Evolutionary conservation across 2,888 invertebrate genomes (phyloP).

Genomic region (Girardia tigrina): DNA sequence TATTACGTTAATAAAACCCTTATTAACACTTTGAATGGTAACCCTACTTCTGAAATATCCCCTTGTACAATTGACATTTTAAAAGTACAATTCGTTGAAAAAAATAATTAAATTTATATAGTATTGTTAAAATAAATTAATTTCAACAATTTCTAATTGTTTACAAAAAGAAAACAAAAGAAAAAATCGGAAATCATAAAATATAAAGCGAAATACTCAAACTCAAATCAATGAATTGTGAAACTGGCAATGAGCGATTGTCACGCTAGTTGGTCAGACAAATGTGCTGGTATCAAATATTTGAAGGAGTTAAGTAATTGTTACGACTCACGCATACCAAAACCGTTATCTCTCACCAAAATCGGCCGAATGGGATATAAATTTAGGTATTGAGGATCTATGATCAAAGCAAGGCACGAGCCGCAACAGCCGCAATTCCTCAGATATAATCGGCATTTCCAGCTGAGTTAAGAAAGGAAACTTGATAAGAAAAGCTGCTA

Average conservation of each 20-base stretch:
- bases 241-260: neutral
- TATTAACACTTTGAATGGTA: too few species aligned
- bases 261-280: neutral
- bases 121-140: too few species aligned
- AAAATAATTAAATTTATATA: too few species aligned
- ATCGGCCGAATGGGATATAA: neutral
- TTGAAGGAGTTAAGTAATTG: neutral
- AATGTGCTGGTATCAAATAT: neutral
- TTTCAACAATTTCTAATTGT: too few species aligned
- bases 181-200: neutral
- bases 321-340: neutral
- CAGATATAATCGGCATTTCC: neutral
- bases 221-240: neutral
- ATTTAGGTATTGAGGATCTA: neutral
- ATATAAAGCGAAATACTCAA: neutral
- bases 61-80: too few species aligned
- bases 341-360: neutral
- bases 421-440: neutral
- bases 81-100: too few species aligned
- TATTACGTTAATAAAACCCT: too few species aligned
- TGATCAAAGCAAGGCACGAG: neutral
- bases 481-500: slow-evolving; percentile 16
- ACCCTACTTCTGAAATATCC: too few species aligned
- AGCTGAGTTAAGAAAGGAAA: slow-evolving; percentile 13
- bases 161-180: too few species aligned